Percentiles rank a stretch among this genome's conserved stretches.
Conservation (phyloP, 2,113 vertebrate species). For the Raja brachyura region DNA sequence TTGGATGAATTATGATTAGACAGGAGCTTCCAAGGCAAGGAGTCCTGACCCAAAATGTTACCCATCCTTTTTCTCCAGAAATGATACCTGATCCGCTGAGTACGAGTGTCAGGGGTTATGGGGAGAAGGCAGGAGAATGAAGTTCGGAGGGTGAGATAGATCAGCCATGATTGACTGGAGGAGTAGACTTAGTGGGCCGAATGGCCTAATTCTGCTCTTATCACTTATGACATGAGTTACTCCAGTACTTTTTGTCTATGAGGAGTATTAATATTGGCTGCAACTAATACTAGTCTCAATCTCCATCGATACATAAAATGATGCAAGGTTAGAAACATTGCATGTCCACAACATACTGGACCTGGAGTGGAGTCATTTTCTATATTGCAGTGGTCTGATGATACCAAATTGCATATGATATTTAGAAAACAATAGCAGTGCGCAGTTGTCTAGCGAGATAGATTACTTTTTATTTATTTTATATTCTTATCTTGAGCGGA, state of each 20-base stretch:
- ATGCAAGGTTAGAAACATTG: not conserved
- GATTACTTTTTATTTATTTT: not conserved
- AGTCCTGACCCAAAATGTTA: too few relatives aligned
- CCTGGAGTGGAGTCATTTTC: not conserved
- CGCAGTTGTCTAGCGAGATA: not conserved
- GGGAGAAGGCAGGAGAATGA: too few relatives aligned
- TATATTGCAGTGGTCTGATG: not conserved
- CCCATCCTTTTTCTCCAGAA: too few relatives aligned
- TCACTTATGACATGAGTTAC: too few relatives aligned
- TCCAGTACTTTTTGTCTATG: too few relatives aligned
- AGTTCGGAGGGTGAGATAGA: too few relatives aligned
- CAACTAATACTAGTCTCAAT: not conserved
- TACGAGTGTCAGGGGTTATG: too few relatives aligned
- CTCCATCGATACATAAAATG: not conserved
- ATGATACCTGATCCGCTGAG: too few relatives aligned
- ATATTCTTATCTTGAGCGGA: not conserved
- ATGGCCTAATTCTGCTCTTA: too few relatives aligned
- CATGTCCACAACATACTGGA: not conserved
- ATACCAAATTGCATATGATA: not conserved
- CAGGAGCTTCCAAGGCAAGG: not conserved
- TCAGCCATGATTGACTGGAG: too few relatives aligned
- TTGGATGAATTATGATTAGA: not conserved
- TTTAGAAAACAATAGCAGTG: not conserved
- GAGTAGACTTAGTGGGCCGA: too few relatives aligned
- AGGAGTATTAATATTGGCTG: not conserved